Base-by-base conservation (phyloP, 2,888 invertebrate genomes). In the Tachina fera region DNA sequence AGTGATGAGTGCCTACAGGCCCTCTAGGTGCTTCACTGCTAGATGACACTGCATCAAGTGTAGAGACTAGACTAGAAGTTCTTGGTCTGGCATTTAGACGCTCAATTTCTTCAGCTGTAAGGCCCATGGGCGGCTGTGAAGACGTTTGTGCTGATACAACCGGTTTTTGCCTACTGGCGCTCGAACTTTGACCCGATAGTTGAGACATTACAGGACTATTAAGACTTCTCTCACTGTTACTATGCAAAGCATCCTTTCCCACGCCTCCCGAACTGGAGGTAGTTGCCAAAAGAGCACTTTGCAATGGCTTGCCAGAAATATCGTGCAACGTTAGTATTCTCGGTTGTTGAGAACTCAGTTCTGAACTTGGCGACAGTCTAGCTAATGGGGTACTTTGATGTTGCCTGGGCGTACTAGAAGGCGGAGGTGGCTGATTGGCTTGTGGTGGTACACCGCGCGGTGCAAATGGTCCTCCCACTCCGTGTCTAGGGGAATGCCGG, bases 121-220 rank as follows among this genome's bases (percentile, higher is more conserved):
- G 93, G 0, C 98, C 98, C 93, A 97, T 96, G 60, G 96, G 95
- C 9, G 95, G 95, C 90, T 96, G 96, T 0, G 95, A 94, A 41
- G 96, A 95, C 22, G 95, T 95, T 90, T 96, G 96, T 1, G 95
- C 94, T 5, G 94, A 95, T 71, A 94, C 95, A 67, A 94, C 95
- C 0, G 95, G 95, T 70, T 95, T 95, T 91, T 97, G 96, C 56
- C 97, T 94, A 86, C 96, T 96, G 10, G 96, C 96, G 70, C 96
- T 96, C 13, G 96, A 96, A 92, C 97, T 97, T 92, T 96, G 97
- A 0, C 97, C 97, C 86, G 97, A 97, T 49, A 98, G 92, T 91
- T 97, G 97, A 43, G 97, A 97, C 97, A 97, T 97, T 10, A 97
- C 97, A 0, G 98, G 97, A 90, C 97, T 98, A 91, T 98, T 98